Conservation (phyloP, 2,797 vertebrate genomes). For the Gymnothorax javanicus region DNA sequence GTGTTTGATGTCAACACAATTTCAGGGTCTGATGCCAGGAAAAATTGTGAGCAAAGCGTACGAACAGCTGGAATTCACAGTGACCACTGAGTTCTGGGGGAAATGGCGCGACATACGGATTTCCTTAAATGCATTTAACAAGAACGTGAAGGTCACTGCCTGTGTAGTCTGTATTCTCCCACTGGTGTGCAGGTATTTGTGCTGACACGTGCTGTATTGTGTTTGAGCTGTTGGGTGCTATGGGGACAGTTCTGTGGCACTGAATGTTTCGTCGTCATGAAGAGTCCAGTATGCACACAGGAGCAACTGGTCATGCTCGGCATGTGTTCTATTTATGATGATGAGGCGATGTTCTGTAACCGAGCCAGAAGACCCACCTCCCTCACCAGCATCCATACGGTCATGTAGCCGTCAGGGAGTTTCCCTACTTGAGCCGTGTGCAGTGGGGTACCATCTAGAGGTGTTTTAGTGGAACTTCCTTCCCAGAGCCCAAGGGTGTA, state of each 20-base stretch:
- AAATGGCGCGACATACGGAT: background rate
- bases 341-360: background rate
- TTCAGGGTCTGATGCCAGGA: background rate
- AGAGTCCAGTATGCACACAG: background rate
- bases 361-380: slow-evolving; percentile 29
- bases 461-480: too few species aligned
- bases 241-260: background rate
- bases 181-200: background rate
- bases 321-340: background rate
- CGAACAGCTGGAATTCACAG: background rate
- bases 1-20: background rate
- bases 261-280: background rate
- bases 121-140: background rate
- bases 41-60: background rate
- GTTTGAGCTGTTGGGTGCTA: background rate
- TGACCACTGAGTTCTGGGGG: background rate
- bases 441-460: too few species aligned
- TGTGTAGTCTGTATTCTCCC: background rate
- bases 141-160: background rate
- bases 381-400: background rate
- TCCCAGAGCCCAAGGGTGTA: too few species aligned
- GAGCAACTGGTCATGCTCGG: background rate
- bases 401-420: background rate
- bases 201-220: background rate
- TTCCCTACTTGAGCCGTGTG: background rate